phyloP scores from a whole-genome alignment of 1,140 invertebrate species.

The Campoletis sonorensis region DNA sequence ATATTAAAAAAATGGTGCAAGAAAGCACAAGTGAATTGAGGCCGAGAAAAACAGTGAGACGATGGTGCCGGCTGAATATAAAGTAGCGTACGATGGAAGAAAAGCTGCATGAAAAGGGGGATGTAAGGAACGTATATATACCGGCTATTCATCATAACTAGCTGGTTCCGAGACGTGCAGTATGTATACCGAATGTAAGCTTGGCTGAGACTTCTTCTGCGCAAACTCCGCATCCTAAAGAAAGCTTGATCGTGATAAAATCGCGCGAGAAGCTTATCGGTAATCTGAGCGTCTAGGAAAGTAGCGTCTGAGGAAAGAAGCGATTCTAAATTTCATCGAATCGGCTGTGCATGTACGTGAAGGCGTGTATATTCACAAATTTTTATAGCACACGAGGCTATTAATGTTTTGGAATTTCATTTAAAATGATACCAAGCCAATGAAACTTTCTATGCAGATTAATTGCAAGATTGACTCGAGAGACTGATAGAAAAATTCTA shows the following conservation, averaged over 20 bases:
- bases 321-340: slow-evolving; percentile 1
- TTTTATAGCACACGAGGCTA: neutral
- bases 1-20: slow-evolving; percentile 6
- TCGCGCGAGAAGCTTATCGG: neutral
- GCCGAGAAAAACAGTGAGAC: neutral
- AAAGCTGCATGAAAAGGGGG: neutral
- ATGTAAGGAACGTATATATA: neutral
- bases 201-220: neutral
- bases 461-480: too few relatives aligned
- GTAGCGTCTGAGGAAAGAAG: too few relatives aligned
- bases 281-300: neutral
- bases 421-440: too few relatives aligned
- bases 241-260: neutral
- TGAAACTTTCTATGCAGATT: too few relatives aligned
- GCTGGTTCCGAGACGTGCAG: neutral
- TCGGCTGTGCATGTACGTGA: neutral
- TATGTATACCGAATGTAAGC: neutral
- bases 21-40: neutral
- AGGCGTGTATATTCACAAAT: neutral
- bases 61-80: slow-evolving; percentile 5
- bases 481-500: too few relatives aligned
- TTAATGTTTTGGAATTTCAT: too few relatives aligned
- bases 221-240: neutral
- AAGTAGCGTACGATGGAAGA: neutral
- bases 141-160: slow-evolving; percentile 3